These are phyloP conservation scores for Pachyrhynchus sulphureomaculatus DNA, from an alignment of 1,140 invertebrate species.

Conservation along the genomic window DNA sequence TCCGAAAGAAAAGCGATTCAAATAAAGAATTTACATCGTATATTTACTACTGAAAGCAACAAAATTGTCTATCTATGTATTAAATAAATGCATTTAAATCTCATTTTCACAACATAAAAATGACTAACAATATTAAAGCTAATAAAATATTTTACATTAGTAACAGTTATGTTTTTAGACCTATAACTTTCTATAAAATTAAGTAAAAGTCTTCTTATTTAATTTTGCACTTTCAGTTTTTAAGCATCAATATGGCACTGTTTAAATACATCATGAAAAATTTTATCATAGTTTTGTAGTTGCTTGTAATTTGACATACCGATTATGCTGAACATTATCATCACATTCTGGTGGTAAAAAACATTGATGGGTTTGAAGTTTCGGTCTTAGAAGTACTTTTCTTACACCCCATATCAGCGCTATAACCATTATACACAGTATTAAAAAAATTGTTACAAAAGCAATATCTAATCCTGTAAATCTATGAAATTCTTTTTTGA, in stretches of 20 bases:
- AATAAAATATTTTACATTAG: conserved; percentile 12
- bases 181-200: not conserved
- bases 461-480: conserved; percentile 56
- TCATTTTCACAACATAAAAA: not conserved
- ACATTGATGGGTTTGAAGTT: conserved; percentile 56
- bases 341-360: conserved; percentile 56
- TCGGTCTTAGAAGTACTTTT: conserved; percentile 57
- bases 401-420: conserved; percentile 58
- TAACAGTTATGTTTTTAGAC: not conserved
- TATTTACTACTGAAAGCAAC: no score
- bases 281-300: conserved; percentile 55
- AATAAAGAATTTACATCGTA: no score
- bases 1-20: no score
- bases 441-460: conserved; percentile 56
- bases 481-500: conserved; percentile 53
- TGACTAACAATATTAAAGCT: conserved; percentile 8
- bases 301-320: conserved; percentile 63
- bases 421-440: conserved; percentile 56
- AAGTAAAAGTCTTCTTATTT: not conserved
- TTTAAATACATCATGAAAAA: conserved; percentile 2
- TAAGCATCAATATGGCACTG: not conserved
- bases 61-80: no score
- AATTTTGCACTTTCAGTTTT: not conserved
- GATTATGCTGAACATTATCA: conserved; percentile 55
- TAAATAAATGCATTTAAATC: not conserved